Conservation (phyloP, 2,113 vertebrate genomes). For the Ophiodon elongatus region DNA sequence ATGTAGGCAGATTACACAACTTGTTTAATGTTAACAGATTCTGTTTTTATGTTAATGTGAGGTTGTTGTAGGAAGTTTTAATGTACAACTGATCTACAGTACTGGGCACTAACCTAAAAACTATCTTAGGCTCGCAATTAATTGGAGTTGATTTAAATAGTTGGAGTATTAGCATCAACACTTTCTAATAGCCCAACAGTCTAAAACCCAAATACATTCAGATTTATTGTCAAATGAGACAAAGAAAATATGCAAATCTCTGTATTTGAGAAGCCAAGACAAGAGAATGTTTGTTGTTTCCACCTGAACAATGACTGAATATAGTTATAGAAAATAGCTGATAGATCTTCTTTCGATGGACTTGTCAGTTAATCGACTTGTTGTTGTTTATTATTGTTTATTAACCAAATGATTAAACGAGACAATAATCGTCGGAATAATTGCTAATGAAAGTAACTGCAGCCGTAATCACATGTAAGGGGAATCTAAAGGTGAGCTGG, state of each 20-base stretch:
- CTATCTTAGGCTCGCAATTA: background rate
- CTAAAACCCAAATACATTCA: background rate
- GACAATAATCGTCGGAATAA: background rate
- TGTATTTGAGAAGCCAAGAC: background rate
- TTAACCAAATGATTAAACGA: background rate
- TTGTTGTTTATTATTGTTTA: background rate
- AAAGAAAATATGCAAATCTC: background rate
- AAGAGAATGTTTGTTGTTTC: background rate
- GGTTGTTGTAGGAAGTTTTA: background rate
- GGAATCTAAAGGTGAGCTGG: background rate
- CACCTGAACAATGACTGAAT: background rate
- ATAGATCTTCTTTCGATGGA: background rate
- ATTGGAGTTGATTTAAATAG: background rate
- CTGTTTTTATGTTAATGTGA: background rate
- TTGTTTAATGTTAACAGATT: background rate
- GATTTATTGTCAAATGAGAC: background rate
- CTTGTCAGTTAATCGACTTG: background rate
- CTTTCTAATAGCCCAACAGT: background rate
- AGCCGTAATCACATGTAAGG: background rate
- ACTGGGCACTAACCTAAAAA: background rate
- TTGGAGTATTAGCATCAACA: background rate
- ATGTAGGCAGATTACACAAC: background rate
- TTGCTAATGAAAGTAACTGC: background rate
- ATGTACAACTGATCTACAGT: background rate
- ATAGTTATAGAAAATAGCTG: background rate